Percentiles rank a stretch among this genome's conserved stretches.
phyloP scores from a whole-genome alignment of 1,140 invertebrate species.

The Calephelis nemesis region DNA sequence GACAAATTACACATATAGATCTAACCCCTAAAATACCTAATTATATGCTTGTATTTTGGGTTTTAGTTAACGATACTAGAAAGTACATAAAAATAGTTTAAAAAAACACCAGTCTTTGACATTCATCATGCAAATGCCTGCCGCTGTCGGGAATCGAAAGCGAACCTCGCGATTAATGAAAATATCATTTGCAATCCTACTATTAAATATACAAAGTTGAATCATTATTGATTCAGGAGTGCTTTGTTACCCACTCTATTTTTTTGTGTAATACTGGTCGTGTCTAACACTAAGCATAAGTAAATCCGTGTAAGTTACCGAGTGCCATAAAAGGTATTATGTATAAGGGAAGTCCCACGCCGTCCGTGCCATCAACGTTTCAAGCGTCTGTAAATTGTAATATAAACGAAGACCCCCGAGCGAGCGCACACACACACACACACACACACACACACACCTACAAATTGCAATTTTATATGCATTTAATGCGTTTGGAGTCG shows the following conservation, averaged over 20 bases:
- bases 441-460: background rate
- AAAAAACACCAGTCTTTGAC: too few species aligned
- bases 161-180: background rate
- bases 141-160: too few species aligned
- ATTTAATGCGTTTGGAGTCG: constrained; percentile 4
- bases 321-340: background rate
- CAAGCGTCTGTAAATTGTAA: constrained; percentile 6
- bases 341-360: constrained; percentile 5
- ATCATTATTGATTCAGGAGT: too few species aligned
- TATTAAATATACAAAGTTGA: background rate
- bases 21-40: too few species aligned
- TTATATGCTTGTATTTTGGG: too few species aligned
- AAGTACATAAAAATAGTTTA: too few species aligned
- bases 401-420: constrained; percentile 8
- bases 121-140: too few species aligned
- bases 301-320: background rate
- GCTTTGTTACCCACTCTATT: too few species aligned
- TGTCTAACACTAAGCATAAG: background rate
- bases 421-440: constrained; percentile 1
- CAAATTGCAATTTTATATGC: constrained; percentile 18
- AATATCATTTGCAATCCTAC: background rate
- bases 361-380: background rate
- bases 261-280: too few species aligned
- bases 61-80: too few species aligned
- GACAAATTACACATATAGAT: too few species aligned